These are phyloP conservation scores for Muraenolepis orangiensis DNA, from an alignment of 2,797 vertebrate genomes.

Conservation along the genomic window DNA sequence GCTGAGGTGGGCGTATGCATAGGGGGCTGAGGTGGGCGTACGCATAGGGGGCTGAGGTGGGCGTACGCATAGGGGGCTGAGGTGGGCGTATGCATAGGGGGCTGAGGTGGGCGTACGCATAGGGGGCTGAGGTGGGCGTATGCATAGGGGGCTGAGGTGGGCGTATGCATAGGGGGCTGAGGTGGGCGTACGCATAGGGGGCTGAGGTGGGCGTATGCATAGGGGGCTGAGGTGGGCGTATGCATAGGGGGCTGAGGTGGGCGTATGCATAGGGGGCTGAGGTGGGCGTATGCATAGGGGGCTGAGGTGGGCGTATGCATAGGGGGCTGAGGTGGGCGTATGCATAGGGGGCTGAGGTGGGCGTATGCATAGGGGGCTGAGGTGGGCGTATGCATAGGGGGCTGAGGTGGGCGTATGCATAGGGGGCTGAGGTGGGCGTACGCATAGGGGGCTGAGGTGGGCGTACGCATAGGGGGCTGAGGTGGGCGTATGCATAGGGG, in stretches of 20 bases:
- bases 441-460: background rate
- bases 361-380: background rate
- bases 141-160: background rate
- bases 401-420: no score
- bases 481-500: conserved; percentile 4
- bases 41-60: background rate
- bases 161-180: background rate
- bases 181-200: conserved; percentile 4
- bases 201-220: no score
- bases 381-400: conserved; percentile 4
- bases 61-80: background rate
- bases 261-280: background rate
- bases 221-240: conserved; percentile 5
- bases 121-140: conserved; percentile 5
- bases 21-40: conserved; percentile 5
- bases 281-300: conserved; percentile 4
- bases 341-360: background rate
- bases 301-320: no score
- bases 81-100: conserved; percentile 4
- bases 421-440: conserved; percentile 5
- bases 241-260: background rate
- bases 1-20: no score
- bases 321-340: conserved; percentile 5
- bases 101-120: no score
- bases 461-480: background rate